Percentiles rank a stretch among this genome's conserved stretches.
These are phyloP conservation scores for Antigone vipio DNA, from an alignment of 2,113 vertebrate species.

Conservation along the genomic window DNA sequence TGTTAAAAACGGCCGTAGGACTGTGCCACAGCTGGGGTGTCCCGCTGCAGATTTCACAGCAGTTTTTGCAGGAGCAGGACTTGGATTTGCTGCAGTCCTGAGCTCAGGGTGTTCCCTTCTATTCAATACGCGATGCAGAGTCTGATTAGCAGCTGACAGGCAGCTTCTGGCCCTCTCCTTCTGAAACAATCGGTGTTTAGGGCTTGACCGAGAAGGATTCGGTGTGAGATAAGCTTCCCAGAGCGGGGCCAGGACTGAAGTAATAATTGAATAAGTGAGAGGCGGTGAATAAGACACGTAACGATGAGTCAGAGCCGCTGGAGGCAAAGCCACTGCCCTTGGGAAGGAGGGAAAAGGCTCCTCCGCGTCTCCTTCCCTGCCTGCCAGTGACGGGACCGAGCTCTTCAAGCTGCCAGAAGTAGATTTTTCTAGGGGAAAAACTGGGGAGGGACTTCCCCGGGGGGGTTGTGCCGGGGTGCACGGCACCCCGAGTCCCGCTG, in stretches of 20 bases:
- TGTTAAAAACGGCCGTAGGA: fast-evolving
- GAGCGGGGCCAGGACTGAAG: not conserved
- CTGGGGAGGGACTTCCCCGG: not conserved
- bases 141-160: not conserved
- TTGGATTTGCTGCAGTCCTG: not conserved
- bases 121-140: fast-evolving
- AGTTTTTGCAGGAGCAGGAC: not conserved
- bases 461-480: not conserved
- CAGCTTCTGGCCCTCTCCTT: not conserved
- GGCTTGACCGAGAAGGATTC: not conserved
- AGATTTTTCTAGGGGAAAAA: fast-evolving
- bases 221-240: not conserved
- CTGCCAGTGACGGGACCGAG: fast-evolving
- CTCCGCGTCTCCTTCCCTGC: not conserved
- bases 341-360: not conserved
- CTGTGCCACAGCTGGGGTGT: not conserved
- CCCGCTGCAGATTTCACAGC: not conserved
- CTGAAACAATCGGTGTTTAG: not conserved
- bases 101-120: not conserved
- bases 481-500: not conserved
- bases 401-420: not conserved
- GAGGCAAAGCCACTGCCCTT: not conserved
- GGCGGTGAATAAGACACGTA: not conserved
- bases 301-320: not conserved
- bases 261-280: not conserved